phyloP scores from a whole-genome alignment of 1,140 invertebrate species.

The Holotrichia oblita region DNA sequence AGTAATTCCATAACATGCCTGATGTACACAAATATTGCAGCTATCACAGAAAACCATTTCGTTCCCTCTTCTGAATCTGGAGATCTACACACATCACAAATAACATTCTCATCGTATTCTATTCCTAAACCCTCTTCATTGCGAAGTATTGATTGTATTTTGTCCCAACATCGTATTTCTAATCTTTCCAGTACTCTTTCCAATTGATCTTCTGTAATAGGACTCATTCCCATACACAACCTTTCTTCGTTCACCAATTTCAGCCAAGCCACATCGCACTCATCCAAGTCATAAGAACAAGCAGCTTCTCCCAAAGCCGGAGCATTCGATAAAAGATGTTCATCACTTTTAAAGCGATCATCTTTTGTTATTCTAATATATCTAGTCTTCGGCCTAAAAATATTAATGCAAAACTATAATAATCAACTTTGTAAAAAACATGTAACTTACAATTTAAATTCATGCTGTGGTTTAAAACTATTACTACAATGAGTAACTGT shows the following conservation, averaged over 20 bases:
- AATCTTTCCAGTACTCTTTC: constrained; percentile 93
- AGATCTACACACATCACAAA: constrained; percentile 98
- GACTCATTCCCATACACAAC: constrained; percentile 75
- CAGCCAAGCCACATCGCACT: constrained; percentile 92
- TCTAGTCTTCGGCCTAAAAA: constrained; percentile 86
- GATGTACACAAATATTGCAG: constrained; percentile 99
- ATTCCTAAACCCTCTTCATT: constrained; percentile 94
- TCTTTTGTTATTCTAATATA: constrained; percentile 91
- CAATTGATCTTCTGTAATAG: constrained; percentile 86
- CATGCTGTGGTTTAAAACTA: constrained; percentile 68
- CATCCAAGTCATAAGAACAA: constrained; percentile 95
- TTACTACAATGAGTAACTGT: constrained; percentile 69
- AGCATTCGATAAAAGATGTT: constrained; percentile 86
- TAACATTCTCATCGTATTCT: constrained; percentile 98
- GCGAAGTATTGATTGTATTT: constrained; percentile 92
- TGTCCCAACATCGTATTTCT: constrained; percentile 92
- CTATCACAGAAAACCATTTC: constrained; percentile 99
- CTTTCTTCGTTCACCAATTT: constrained; percentile 87
- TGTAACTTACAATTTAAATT: constrained; percentile 88
- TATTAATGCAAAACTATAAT: not conserved
- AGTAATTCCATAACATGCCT: constrained; percentile 98
- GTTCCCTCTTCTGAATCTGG: constrained; percentile 97
- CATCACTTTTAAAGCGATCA: constrained; percentile 83
- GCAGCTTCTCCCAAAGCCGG: constrained; percentile 88
- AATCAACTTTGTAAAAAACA: not conserved